These are phyloP conservation scores for Uria lomvia DNA, from an alignment of 2,113 vertebrate species.

Conservation along the genomic window DNA sequence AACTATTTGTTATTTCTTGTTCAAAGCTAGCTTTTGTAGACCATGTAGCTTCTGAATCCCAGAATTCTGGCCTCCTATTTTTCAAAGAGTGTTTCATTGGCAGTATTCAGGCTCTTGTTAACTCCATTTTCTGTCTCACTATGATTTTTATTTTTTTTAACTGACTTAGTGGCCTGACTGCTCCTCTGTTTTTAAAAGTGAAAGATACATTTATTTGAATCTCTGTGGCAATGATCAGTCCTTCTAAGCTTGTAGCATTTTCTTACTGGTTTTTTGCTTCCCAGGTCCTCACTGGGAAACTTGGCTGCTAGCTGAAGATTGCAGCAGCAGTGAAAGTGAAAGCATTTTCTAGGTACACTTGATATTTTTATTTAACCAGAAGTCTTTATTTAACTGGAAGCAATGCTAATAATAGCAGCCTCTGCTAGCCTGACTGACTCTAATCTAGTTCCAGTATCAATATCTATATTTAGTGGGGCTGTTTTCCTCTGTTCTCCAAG, in stretches of 20 bases:
- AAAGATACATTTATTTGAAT: neutral
- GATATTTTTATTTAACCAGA: neutral
- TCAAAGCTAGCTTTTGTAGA: neutral
- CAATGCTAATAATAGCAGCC: neutral
- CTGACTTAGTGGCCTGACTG: neutral
- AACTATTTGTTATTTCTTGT: neutral
- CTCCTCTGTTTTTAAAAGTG: neutral
- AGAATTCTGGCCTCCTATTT: neutral
- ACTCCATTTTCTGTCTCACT: neutral
- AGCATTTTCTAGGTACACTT: neutral
- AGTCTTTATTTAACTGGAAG: slow-evolving; percentile 11
- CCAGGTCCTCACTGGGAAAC: neutral
- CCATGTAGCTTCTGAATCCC: neutral
- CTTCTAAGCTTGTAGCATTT: neutral
- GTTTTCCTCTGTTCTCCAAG: neutral
- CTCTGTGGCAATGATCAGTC: neutral
- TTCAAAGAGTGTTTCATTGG: neutral
- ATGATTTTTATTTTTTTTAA: neutral
- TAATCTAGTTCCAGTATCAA: neutral
- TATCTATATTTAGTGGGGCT: neutral
- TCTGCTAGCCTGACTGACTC: neutral
- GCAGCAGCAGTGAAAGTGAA: neutral
- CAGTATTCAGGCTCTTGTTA: neutral
- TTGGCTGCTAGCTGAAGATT: neutral
- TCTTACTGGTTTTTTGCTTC: neutral